These are phyloP conservation scores for Melanotaenia pygmaea DNA, from an alignment of 2,797 vertebrate genomes.

Conservation along the genomic window DNA sequence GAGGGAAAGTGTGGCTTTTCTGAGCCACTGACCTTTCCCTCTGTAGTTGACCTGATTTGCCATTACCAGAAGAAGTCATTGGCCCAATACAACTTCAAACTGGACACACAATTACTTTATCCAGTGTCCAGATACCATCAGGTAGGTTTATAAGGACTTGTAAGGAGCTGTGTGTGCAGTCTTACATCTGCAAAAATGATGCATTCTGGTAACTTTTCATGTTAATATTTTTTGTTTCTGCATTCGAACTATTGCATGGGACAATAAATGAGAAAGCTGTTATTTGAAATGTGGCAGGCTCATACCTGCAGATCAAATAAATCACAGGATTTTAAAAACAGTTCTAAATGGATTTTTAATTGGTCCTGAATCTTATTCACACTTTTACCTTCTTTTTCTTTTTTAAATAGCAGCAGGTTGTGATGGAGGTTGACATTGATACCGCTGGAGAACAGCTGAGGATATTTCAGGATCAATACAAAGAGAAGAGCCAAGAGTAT, in stretches of 20 bases:
- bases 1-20: slow-evolving; percentile 91
- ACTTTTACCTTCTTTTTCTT: background rate
- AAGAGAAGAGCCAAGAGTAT: slow-evolving; percentile 92
- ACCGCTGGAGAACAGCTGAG: slow-evolving; percentile 91
- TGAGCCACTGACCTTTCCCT: slow-evolving; percentile 88
- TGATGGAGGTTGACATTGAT: slow-evolving; percentile 90
- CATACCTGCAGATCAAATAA: background rate
- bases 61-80: slow-evolving; percentile 91
- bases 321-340: slow-evolving; percentile 1
- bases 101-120: slow-evolving; percentile 91
- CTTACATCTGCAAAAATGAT: background rate
- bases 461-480: slow-evolving; percentile 91
- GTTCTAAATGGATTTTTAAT: background rate
- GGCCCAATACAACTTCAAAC: slow-evolving; percentile 92
- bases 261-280: background rate
- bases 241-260: background rate
- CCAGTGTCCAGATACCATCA: slow-evolving; percentile 92
- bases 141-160: slow-evolving; percentile 69
- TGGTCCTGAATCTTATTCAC: background rate
- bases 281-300: background rate
- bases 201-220: background rate
- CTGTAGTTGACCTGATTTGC: slow-evolving; percentile 90
- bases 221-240: background rate
- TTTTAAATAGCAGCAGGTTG: slow-evolving; percentile 83
- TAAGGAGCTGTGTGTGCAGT: background rate